Evolutionary conservation across 2,888 invertebrate genomes (phyloP).

Genomic region (Drosophila rellima): DNA sequence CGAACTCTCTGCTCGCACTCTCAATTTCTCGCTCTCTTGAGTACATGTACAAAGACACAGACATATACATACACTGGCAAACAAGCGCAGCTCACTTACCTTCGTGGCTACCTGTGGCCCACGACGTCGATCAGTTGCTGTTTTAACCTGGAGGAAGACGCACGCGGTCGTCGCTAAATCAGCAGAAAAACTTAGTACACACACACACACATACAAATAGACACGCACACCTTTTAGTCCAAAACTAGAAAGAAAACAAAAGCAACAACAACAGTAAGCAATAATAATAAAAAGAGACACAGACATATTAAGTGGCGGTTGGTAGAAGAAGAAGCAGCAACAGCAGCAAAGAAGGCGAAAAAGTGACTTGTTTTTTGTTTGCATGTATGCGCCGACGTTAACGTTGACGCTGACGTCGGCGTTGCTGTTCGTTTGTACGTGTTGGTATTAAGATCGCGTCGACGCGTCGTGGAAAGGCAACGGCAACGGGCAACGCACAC

Average conservation of each 20-base stretch:
- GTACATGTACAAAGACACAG: not conserved
- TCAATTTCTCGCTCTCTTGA: constrained; percentile 10
- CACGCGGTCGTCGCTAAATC: constrained; percentile 59
- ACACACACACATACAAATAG: constrained; percentile 28
- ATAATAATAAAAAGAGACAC: constrained; percentile 31
- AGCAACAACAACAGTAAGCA: constrained; percentile 53
- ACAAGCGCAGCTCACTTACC: constrained; percentile 71
- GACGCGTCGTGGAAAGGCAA: constrained; percentile 54
- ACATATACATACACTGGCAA: constrained; percentile 21
- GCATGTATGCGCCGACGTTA: constrained; percentile 61
- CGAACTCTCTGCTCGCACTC: constrained; percentile 10
- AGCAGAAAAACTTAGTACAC: constrained; percentile 39
- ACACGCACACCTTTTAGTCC: constrained; percentile 51
- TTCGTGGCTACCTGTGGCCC: constrained; percentile 72
- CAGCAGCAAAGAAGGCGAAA: constrained; percentile 59
- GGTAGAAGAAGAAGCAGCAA: constrained; percentile 62
- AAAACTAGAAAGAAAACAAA: constrained; percentile 78
- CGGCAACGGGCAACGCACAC: constrained; percentile 44
- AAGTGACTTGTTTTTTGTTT: constrained; percentile 77
- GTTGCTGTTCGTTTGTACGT: constrained; percentile 52
- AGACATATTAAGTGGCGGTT: constrained; percentile 50
- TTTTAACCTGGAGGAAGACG: constrained; percentile 68
- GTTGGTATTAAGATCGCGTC: constrained; percentile 71
- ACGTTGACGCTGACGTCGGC: constrained; percentile 43
- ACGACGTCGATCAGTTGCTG: constrained; percentile 71